phyloP scores from a whole-genome alignment of 2,797 vertebrate species.

The Eleutherodactylus coqui region DNA sequence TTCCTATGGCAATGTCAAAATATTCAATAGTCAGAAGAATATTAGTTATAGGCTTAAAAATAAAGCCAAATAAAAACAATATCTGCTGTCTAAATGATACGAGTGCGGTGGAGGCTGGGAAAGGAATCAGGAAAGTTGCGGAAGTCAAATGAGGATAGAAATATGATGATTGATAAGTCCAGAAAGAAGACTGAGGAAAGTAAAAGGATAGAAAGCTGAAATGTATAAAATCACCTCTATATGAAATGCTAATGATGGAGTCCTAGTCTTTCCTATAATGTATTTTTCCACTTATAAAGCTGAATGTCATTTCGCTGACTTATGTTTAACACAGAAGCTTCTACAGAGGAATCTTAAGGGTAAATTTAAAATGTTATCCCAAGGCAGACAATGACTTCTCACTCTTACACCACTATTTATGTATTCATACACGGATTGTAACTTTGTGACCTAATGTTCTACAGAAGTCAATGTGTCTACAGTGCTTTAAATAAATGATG shows the following conservation, averaged over 20 bases:
- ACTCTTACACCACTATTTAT: background rate
- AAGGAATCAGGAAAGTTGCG: background rate
- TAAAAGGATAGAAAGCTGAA: background rate
- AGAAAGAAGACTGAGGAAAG: background rate
- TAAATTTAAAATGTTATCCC: background rate
- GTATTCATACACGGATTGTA: background rate
- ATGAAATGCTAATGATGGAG: constrained; percentile 35
- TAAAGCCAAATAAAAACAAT: background rate
- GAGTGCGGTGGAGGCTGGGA: background rate
- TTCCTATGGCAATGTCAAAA: background rate
- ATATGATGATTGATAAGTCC: constrained; percentile 26
- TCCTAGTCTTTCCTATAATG: background rate
- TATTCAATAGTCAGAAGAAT: background rate
- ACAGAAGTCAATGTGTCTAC: background rate
- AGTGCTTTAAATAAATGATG: constrained; percentile 20
- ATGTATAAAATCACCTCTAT: background rate
- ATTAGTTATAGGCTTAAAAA: background rate
- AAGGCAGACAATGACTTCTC: background rate
- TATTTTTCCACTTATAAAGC: constrained; percentile 16
- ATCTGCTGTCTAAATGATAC: background rate
- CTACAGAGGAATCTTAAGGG: background rate
- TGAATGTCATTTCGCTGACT: constrained; percentile 4
- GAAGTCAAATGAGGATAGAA: constrained; percentile 11
- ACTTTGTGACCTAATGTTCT: constrained; percentile 48
- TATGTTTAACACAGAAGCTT: background rate